Evolutionary conservation across 2,888 invertebrate genomes (phyloP), one percentile per base, ranked within the genome.

Genomic region (Ommatoiulus sabulosus): DNA sequence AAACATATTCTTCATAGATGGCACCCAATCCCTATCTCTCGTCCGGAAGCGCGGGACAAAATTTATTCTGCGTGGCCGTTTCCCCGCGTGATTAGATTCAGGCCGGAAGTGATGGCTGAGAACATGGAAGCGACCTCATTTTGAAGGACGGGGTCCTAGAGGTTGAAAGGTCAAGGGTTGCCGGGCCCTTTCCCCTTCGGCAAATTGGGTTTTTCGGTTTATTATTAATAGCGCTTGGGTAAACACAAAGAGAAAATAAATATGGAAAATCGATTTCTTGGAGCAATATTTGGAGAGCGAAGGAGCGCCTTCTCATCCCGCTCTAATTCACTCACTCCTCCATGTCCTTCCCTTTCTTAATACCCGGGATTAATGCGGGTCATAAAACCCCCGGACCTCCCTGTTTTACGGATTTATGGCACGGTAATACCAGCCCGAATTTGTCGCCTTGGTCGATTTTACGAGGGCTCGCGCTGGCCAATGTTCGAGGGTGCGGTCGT

Each of bases 201-300:
- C 63, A 63, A 46, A 63, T 63, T 63, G 63, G 63, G 20, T 63
- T 63, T 63, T n/a, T 63, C 63, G 63, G 63, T 63, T n/a, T 63
- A 63, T 63, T 63, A 63, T 63, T 63, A 63, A 63, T 63, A 63
- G 63, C 63, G 63, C 4, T 63, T 63, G 63, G 63, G n/a, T 63
- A 63, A 63, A 63, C 63, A 63, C n/a, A n/a, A 63, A n/a, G n/a
- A 63, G 63, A 17, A 63, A 63, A 63, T 63, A 63, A 63, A n/a
- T 63, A 63, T 63, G 63, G 63, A 63, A 63, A 63, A 63, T 63
- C 63, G 63, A 63, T 63, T 63, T 63, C 63, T 63, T 63, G 63
- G 63, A 63, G 63, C 63, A 63, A 63, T 63, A 63, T 63, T 63
- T 63, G 63, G 63, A 63, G 63, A 63, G 63, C 20, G 6, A n/a